phyloP scores from a whole-genome alignment of 1,140 invertebrate species.

The Drosophila tani region DNA sequence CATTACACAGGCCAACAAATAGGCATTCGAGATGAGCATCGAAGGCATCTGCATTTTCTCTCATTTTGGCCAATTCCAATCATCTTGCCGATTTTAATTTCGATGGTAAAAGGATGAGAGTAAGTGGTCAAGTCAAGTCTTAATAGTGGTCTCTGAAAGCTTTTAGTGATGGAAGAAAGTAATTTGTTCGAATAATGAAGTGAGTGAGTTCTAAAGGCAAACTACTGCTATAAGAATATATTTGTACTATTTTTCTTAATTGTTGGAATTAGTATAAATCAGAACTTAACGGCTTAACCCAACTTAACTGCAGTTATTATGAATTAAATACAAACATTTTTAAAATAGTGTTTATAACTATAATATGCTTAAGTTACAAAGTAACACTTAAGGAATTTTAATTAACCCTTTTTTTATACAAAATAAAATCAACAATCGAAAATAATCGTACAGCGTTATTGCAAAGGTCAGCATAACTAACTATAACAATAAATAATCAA shows the following conservation, averaged over 20 bases:
- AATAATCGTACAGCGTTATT: no score
- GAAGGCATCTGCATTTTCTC: slow-evolving; percentile 14
- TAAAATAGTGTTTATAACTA: no score
- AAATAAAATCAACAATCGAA: no score
- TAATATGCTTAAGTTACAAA: no score
- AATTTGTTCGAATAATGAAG: slow-evolving; percentile 3
- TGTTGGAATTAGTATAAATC: no score
- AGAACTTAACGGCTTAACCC: no score
- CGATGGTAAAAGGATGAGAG: slow-evolving; percentile 9
- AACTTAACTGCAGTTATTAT: not conserved
- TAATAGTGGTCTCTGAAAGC: slow-evolving; percentile 8
- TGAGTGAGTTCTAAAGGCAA: not conserved
- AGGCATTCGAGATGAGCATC: slow-evolving; percentile 28
- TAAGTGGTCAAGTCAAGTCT: slow-evolving; percentile 15
- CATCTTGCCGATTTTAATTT: slow-evolving; percentile 47
- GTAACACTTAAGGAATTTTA: no score
- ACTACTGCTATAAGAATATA: not conserved
- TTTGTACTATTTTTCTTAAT: not conserved
- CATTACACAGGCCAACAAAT: slow-evolving; percentile 54
- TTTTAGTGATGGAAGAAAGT: not conserved
- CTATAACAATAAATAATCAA: no score
- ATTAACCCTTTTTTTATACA: no score
- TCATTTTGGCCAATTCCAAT: slow-evolving; percentile 35
- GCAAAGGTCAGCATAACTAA: no score
- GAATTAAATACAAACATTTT: no score